Conservation (phyloP, 2,797 vertebrate species). For the Chloroceryle inda region DNA sequence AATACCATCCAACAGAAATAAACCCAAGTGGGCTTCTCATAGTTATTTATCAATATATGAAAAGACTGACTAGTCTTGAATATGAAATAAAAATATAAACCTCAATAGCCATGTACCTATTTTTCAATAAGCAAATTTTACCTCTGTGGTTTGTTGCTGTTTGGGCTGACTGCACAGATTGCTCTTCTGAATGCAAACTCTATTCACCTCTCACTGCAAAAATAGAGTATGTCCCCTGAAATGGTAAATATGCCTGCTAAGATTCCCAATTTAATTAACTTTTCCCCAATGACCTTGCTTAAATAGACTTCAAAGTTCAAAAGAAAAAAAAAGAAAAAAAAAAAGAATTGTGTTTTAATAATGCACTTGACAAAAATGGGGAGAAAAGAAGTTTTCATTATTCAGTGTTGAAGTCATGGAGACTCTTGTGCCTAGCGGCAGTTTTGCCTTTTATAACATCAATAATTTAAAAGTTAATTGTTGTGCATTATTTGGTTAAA, state of each 20-base stretch:
- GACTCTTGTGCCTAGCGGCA: slow-evolving; percentile 33
- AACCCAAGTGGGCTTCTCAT: neutral
- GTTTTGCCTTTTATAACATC: slow-evolving; percentile 56
- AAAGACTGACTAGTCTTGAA: neutral
- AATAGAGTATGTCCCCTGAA: neutral
- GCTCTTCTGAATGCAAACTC: neutral
- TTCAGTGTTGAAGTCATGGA: slow-evolving; percentile 25
- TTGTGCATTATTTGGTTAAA: slow-evolving; percentile 62
- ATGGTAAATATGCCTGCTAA: slow-evolving; percentile 19
- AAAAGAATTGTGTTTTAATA: slow-evolving; percentile 45
- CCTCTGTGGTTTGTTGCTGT: neutral
- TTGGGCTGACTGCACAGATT: neutral
- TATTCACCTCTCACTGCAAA: neutral
- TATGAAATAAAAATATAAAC: neutral
- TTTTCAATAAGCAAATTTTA: neutral
- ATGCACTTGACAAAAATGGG: neutral
- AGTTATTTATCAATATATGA: neutral
- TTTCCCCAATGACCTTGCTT: slow-evolving; percentile 35
- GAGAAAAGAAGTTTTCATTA: slow-evolving; percentile 49
- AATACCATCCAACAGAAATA: neutral
- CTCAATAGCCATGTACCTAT: neutral
- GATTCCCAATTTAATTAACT: slow-evolving; percentile 39
- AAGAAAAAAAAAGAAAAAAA: neutral
- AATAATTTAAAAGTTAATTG: slow-evolving; percentile 73
- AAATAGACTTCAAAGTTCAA: slow-evolving; percentile 61